Percentiles rank a stretch among this genome's conserved stretches.
These are phyloP conservation scores for Hafferia zeledoni DNA, from an alignment of 2,797 vertebrate species.

Conservation along the genomic window DNA sequence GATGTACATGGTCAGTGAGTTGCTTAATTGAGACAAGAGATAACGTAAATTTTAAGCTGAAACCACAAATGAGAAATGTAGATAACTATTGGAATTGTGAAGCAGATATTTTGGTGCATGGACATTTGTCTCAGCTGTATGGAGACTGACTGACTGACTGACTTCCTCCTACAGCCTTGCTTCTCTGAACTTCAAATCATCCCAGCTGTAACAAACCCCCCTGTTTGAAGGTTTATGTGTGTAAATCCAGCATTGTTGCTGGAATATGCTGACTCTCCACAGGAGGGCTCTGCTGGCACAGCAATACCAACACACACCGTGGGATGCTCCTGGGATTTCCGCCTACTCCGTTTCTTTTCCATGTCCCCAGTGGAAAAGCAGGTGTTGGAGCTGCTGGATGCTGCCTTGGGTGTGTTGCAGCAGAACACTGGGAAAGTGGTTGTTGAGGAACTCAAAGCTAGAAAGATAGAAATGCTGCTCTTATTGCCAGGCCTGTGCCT, in stretches of 20 bases:
- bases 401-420: neutral
- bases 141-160: fast-evolving
- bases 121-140: neutral
- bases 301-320: neutral
- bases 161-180: neutral
- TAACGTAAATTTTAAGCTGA: neutral
- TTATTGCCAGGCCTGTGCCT: neutral
- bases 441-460: neutral
- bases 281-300: constrained; percentile 55
- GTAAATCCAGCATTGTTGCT: neutral
- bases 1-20: neutral
- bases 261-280: constrained; percentile 35
- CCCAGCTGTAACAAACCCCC: neutral
- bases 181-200: neutral
- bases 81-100: neutral
- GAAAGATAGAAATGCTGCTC: neutral
- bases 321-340: neutral
- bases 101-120: neutral
- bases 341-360: neutral
- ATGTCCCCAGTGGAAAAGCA: neutral
- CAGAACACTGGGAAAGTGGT: neutral
- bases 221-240: neutral
- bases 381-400: neutral
- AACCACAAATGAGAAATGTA: neutral
- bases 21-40: neutral